phyloP scores from a whole-genome alignment of 2,888 invertebrate genomes.

The Pachymerium ferrugineum region DNA sequence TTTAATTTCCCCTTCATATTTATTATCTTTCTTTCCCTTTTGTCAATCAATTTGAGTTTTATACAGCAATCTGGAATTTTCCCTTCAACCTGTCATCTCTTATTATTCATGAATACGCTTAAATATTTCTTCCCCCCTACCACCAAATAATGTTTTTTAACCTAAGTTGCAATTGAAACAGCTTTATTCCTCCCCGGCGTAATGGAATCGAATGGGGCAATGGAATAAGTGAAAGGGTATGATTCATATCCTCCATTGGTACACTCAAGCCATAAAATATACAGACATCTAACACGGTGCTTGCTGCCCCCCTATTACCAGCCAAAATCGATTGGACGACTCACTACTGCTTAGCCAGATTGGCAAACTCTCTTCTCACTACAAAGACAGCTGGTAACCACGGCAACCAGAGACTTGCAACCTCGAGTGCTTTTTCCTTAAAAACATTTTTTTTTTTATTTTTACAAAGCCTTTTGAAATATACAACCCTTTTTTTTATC shows the following conservation, averaged over 20 bases:
- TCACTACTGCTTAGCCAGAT: constrained; percentile 23
- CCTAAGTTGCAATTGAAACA: background rate
- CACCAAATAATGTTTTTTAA: constrained; percentile 7
- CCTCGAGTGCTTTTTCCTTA: background rate
- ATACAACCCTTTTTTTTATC: background rate
- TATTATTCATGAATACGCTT: background rate
- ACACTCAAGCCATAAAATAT: constrained; percentile 15
- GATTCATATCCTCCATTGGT: constrained; percentile 10
- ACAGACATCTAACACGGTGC: constrained; percentile 14
- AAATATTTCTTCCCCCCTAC: background rate
- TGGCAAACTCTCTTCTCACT: constrained; percentile 17
- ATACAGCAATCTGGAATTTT: no score
- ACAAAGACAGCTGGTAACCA: constrained; percentile 28
- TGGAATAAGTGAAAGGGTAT: constrained; percentile 18
- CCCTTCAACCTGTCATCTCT: background rate
- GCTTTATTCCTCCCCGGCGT: background rate
- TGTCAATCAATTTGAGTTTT: background rate
- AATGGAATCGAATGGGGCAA: constrained; percentile 6
- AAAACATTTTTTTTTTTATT: background rate
- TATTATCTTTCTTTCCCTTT: background rate
- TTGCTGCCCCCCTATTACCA: constrained; percentile 10
- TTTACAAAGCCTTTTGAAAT: background rate
- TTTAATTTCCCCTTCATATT: no score
- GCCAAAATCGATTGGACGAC: constrained; percentile 18
- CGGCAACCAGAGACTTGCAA: constrained; percentile 8